Evolutionary conservation across 1,140 invertebrate species (phyloP).

Genomic region (Artemia franciscana): DNA sequence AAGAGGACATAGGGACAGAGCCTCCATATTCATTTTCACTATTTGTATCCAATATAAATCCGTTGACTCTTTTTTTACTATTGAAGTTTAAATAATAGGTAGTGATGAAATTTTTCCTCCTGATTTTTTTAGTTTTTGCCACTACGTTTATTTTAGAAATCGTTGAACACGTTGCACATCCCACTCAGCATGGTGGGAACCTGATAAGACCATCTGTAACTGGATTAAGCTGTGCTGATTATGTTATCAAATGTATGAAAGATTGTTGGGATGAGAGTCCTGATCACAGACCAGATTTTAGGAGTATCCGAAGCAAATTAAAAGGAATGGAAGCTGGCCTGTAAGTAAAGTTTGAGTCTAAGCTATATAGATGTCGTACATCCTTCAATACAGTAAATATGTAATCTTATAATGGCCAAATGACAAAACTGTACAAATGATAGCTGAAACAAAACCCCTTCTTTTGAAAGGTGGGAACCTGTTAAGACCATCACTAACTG

Average conservation of each 20-base stretch:
- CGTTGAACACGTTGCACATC: constrained; percentile 22
- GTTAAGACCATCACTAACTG: constrained; percentile 29
- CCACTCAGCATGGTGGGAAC: constrained; percentile 13
- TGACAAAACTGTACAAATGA: too few relatives aligned
- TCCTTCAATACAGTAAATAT: too few relatives aligned
- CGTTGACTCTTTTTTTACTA: too few relatives aligned
- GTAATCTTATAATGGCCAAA: too few relatives aligned
- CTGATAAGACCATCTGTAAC: constrained; percentile 30
- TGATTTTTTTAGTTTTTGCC: not conserved
- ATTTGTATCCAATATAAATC: too few relatives aligned
- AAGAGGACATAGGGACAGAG: too few relatives aligned
- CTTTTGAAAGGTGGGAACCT: constrained; percentile 15
- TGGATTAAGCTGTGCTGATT: constrained; percentile 28
- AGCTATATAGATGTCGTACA: too few relatives aligned
- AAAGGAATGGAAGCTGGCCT: constrained; percentile 51
- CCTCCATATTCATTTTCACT: too few relatives aligned
- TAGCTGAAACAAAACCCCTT: too few relatives aligned
- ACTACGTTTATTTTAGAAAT: constrained; percentile 20
- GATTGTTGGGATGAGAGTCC: constrained; percentile 52
- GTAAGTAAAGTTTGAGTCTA: constrained; percentile 25
- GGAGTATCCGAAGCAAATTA: constrained; percentile 37
- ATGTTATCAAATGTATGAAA: constrained; percentile 38
- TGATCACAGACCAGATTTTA: constrained; percentile 38
- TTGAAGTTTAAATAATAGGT: constrained; percentile 13
- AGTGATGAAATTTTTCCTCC: constrained; percentile 15